Evolutionary conservation across 2,888 invertebrate species (phyloP).

Genomic region (Callosobruchus maculatus): DNA sequence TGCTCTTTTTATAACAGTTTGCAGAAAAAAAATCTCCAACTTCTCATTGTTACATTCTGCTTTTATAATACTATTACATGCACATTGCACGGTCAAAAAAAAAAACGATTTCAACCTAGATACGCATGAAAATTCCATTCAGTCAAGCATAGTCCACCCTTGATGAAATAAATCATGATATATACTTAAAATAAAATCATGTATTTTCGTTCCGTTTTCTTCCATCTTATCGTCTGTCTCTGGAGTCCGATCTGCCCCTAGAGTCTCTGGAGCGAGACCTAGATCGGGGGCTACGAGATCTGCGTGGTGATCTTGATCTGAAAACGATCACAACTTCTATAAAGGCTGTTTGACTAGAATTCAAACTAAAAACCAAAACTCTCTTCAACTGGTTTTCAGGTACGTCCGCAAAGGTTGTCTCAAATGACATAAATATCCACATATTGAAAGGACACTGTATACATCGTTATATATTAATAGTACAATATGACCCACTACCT

Average conservation of each 20-base stretch:
- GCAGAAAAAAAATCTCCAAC: too few relatives aligned
- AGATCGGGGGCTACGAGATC: conserved; percentile 43
- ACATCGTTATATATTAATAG: too few relatives aligned
- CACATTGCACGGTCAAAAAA: neutral
- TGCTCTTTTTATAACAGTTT: too few relatives aligned
- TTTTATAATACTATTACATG: neutral
- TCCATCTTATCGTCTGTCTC: conserved; percentile 52
- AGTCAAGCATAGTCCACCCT: neutral
- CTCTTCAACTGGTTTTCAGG: neutral
- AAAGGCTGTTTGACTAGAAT: neutral
- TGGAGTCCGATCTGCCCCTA: conserved; percentile 39
- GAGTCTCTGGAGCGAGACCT: conserved; percentile 52
- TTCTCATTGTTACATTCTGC: too few relatives aligned
- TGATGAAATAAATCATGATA: too few relatives aligned
- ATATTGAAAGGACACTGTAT: too few relatives aligned
- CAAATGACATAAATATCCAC: neutral
- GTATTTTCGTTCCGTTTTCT: neutral
- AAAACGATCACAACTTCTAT: conserved; percentile 9
- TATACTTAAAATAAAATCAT: neutral
- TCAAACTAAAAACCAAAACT: neutral
- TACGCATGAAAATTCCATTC: neutral
- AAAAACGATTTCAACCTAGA: neutral
- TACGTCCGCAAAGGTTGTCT: neutral
- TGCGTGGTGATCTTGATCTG: conserved; percentile 49
- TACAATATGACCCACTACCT: too few relatives aligned